These are phyloP conservation scores for Sphenodon punctatus DNA, from an alignment of 2,797 vertebrate genomes.

Conservation along the genomic window DNA sequence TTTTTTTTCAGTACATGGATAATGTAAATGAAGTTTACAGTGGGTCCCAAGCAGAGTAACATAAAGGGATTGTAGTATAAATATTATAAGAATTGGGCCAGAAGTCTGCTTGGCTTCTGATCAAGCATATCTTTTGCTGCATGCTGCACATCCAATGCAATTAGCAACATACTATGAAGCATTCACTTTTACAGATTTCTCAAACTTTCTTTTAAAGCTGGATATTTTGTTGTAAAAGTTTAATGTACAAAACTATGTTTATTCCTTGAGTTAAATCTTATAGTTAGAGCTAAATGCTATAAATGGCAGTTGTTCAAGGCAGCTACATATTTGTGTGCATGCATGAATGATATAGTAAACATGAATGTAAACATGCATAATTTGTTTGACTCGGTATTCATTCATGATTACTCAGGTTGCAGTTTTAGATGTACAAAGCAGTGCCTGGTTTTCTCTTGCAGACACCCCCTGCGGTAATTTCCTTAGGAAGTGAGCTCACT, in stretches of 20 bases:
- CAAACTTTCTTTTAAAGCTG: neutral
- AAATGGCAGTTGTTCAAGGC: constrained; percentile 37
- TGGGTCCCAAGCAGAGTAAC: neutral
- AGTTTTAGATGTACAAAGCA: constrained; percentile 54
- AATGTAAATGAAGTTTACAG: neutral
- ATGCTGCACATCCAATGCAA: neutral
- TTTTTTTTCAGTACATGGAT: neutral
- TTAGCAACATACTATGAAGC: accelerated
- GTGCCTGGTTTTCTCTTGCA: constrained; percentile 71
- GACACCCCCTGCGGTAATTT: constrained; percentile 73
- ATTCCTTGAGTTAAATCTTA: constrained; percentile 2
- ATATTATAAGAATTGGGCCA: neutral
- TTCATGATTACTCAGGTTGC: constrained; percentile 55
- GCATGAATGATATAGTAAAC: constrained; percentile 63
- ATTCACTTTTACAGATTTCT: neutral
- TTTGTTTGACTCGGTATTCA: constrained; percentile 59
- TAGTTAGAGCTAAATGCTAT: constrained; percentile 12
- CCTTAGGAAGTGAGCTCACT: constrained; percentile 79
- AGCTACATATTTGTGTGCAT: constrained; percentile 31
- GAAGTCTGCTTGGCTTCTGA: neutral
- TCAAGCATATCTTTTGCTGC: neutral
- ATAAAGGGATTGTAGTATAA: neutral
- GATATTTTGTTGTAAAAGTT: neutral
- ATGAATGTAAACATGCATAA: constrained; percentile 66
- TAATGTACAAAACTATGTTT: neutral